A percentile compares a stretch with the other conserved stretches of the same genome.
phyloP scores from a whole-genome alignment of 92 coral and sea anemone genomes.

The Muricea muricata region DNA sequence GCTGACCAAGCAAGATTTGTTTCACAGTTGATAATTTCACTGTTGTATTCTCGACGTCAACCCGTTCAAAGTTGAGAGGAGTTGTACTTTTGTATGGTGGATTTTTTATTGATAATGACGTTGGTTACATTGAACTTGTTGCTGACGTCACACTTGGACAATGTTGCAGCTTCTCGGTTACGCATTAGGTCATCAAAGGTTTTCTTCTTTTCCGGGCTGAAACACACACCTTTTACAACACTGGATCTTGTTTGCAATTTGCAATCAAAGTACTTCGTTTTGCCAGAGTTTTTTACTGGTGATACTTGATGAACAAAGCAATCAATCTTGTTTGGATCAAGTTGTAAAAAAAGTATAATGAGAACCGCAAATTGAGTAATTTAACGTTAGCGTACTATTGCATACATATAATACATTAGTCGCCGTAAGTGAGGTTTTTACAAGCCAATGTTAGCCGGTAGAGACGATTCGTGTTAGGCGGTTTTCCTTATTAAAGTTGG shows the following conservation, averaged over 20 bases:
- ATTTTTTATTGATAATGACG: conserved; percentile 3
- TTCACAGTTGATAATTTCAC: background rate
- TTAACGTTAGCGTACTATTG: background rate
- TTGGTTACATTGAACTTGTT: conserved; percentile 21
- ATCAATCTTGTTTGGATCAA: conserved; percentile 11
- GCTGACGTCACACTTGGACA: conserved; percentile 6
- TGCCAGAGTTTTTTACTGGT: conserved; percentile 14
- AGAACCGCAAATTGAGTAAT: background rate
- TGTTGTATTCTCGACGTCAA: background rate
- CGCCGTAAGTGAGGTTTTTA: no score
- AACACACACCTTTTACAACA: conserved; percentile 8
- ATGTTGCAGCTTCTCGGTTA: background rate
- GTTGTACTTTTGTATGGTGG: background rate
- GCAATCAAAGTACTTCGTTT: conserved; percentile 16
- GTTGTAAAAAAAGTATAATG: background rate
- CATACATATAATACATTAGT: background rate
- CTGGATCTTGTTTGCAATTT: background rate
- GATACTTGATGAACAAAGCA: conserved; percentile 1
- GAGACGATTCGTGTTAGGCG: no score
- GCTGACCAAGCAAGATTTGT: no score
- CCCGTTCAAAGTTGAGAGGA: background rate
- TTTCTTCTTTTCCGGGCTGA: conserved; percentile 2
- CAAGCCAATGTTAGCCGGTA: no score
- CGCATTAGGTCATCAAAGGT: no score
- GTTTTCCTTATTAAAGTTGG: no score